Evolutionary conservation across 2,113 vertebrate genomes (phyloP), one percentile per base, ranked within the genome.

Genomic region (Rhea americana): DNA sequence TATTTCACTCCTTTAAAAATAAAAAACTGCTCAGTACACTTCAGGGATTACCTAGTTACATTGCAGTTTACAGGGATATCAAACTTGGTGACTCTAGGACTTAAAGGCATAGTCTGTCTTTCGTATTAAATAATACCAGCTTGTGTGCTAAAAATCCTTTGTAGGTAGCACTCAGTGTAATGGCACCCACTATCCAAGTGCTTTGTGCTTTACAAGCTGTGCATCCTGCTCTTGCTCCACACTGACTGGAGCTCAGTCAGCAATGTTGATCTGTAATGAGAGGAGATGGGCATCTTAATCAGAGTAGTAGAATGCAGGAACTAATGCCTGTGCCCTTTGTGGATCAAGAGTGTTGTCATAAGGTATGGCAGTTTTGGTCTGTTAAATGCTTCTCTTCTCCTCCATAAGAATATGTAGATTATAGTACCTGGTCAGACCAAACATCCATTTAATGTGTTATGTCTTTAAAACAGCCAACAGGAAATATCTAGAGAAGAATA

Each of bases 161-260:
- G 9, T 39, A 48, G 53, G 30, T 21, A 53, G n/a, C 2, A 1
- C 30, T 61, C 7, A 5, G 21, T 37, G 12, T 11, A 28, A 21
- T 65, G 30, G 21, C 37, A 50, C 4, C 16, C 14, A 4, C 21
- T 53, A 22, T 39, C 63, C 50, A 39, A 5, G 2, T 24, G 25
- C 32, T 66, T 61, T 12, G 13, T 93, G 26, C 28, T 47, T 47
- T n/a, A 17, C 11, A 47, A 32, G 30, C 51, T 51, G 0, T 62
- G 53, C 2, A 1, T 16, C 26, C 30, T 43, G 0, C 47, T 45
- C 65, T 21, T 37, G 8, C 13, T 47, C 35, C 1, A 1, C 61
- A 26, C 58, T 26, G 43, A 37, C 55, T 84, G 70, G 80, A 47
- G 70, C 53, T 59, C 51, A 79, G 22, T 90, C 79, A 67, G 71